Evolutionary conservation across 2,113 vertebrate species (phyloP), one percentile per base, ranked within the genome.

Genomic region (Paradoxurus hermaphroditus): DNA sequence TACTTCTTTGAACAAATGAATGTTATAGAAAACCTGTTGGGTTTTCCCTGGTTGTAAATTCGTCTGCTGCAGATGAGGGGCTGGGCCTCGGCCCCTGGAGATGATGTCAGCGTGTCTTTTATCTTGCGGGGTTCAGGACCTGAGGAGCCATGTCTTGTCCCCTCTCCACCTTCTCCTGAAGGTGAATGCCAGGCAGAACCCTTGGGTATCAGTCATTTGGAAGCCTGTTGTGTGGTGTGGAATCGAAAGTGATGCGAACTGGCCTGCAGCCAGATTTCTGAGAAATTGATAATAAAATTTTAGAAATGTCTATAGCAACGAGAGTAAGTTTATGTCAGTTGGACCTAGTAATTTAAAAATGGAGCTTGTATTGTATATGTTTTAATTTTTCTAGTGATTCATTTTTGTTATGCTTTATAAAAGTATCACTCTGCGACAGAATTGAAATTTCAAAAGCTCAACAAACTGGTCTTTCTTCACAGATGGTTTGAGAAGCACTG

Each of bases 361-460:
- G 27, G 21, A 59, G 34, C 27, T 87, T 78, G 15, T 46, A 56
- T 87, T 96, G 95, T 85, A 27, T 90, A 19, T 81, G 18, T 81
- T 75, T 93, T 91, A 44, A 56, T 62, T 93, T 96, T 92, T 72
- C 87, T 93, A 63, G n/a, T 53, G 31, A 86, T 81, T 95, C 15
- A 31, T 90, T 94, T 97, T 91, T 77, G 53, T 90, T 72, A 10
- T 82, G 29, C 27, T 72, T 95, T 93, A 59, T 94, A 29, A 46
- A 87, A 31, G 44, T 51, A 49, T 86, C 65, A 12, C 83, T 92
- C 19, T 89, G 44, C 70, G 41, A 46, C n/a, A 83, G 87, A 95
- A 82, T 34, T 72, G 46, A 96, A 56, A 90, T 86, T 68, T 94
- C 65, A 75, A 93, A 89, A 78, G 14, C 23, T 62, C 77, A 92